These are phyloP conservation scores for Neria commutata DNA, from an alignment of 2,888 invertebrate species.

Conservation along the genomic window DNA sequence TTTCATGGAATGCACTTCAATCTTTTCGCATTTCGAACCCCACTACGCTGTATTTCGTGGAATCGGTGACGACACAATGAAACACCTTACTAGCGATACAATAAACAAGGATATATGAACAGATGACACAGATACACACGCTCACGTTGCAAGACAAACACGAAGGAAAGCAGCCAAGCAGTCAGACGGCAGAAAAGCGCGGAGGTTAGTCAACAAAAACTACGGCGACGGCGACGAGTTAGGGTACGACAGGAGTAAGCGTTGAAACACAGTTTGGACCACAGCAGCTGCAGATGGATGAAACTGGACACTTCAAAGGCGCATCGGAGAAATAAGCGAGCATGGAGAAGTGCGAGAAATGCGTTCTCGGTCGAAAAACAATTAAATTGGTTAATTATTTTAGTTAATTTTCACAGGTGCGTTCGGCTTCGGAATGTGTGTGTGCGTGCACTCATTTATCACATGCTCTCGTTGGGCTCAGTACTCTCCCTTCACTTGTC, in stretches of 20 bases:
- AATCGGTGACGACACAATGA: no score
- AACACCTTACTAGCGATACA: constrained; percentile 6
- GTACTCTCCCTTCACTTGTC: background rate
- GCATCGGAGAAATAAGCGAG: no score
- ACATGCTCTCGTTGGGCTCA: background rate
- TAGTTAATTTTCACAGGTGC: background rate
- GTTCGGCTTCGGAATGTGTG: background rate
- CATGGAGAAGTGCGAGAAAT: background rate
- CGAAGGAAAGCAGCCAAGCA: background rate
- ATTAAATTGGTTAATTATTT: background rate
- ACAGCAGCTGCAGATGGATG: no score
- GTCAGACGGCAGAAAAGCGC: background rate
- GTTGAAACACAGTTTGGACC: no score
- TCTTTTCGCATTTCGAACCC: no score
- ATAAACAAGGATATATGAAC: constrained; percentile 14
- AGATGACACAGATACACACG: background rate
- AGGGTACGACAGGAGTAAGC: no score
- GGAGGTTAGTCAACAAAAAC: constrained; percentile 14
- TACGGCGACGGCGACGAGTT: constrained; percentile 14
- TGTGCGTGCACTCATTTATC: background rate
- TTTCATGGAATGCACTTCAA: no score
- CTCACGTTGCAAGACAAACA: constrained; percentile 15
- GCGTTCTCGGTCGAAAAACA: background rate
- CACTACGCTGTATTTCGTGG: no score
- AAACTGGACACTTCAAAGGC: no score